Conservation (phyloP, 1,140 invertebrate genomes). For the Rhopalosiphum padi region DNA sequence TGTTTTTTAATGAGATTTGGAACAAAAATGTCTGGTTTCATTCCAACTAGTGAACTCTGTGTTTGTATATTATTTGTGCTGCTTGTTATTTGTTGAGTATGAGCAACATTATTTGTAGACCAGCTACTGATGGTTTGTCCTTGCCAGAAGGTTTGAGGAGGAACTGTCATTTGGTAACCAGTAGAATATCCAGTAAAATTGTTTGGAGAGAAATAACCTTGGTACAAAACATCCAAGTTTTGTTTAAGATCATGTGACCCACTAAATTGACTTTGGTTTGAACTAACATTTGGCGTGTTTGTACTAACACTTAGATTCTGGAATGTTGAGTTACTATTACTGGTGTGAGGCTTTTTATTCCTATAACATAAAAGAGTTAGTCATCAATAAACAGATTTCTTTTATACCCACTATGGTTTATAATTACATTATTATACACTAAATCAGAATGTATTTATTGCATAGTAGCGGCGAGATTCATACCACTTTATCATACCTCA, state of each 20-base stretch:
- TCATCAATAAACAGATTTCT: constrained; percentile 9
- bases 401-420: background rate
- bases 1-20: constrained; percentile 67
- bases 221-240: constrained; percentile 50
- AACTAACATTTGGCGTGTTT: constrained; percentile 8
- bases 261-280: constrained; percentile 37
- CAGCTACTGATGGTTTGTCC: background rate
- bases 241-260: constrained; percentile 34
- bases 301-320: constrained; percentile 2
- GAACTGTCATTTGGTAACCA: constrained; percentile 54
- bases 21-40: constrained; percentile 60
- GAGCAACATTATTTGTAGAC: constrained; percentile 25
- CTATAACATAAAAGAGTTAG: constrained; percentile 45
- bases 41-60: background rate
- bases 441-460: constrained; percentile 48
- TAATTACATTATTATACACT: constrained; percentile 38
- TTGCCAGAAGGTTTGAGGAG: constrained; percentile 43
- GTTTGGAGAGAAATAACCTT: constrained; percentile 14
- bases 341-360: constrained; percentile 27
- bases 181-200: constrained; percentile 46
- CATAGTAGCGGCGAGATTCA: constrained; percentile 24
- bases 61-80: background rate
- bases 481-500: constrained; percentile 50
- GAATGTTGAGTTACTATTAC: constrained; percentile 45
- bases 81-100: constrained; percentile 21